phyloP scores from a whole-genome alignment of 2,888 invertebrate species.

The Nomada fabriciana region DNA sequence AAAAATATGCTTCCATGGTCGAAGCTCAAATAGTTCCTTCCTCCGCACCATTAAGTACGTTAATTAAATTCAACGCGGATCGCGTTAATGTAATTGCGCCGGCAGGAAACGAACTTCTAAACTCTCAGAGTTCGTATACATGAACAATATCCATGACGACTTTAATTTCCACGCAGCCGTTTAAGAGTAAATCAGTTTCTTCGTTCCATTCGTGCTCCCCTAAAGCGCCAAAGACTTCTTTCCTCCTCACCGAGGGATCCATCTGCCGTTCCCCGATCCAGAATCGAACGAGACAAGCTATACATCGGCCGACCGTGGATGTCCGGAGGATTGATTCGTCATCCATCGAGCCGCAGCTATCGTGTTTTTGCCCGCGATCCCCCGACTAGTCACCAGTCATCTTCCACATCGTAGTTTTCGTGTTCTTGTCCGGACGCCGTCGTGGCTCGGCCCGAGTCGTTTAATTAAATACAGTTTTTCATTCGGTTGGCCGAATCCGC shows the following conservation, averaged over 20 bases:
- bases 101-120: no score
- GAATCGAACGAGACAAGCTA: slow-evolving; percentile 24
- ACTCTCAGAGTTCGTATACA: no score
- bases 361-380: slow-evolving; percentile 79
- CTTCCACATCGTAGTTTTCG: slow-evolving; percentile 68
- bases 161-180: not conserved
- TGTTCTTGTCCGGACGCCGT: slow-evolving; percentile 47
- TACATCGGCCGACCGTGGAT: slow-evolving; percentile 40
- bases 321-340: slow-evolving; percentile 73
- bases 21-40: not conserved
- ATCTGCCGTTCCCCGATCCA: not conserved
- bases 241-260: not conserved
- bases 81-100: no score
- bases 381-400: slow-evolving; percentile 73
- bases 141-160: no score
- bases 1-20: not conserved
- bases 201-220: not conserved
- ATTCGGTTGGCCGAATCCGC: slow-evolving; percentile 66
- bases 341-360: slow-evolving; percentile 67
- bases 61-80: no score
- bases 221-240: not conserved
- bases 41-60: not conserved
- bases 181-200: not conserved
- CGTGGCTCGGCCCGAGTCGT: slow-evolving; percentile 63
- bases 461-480: slow-evolving; percentile 82